Evolutionary conservation across 2,888 invertebrate genomes (phyloP).

Genomic region (Autographa pulchrina): DNA sequence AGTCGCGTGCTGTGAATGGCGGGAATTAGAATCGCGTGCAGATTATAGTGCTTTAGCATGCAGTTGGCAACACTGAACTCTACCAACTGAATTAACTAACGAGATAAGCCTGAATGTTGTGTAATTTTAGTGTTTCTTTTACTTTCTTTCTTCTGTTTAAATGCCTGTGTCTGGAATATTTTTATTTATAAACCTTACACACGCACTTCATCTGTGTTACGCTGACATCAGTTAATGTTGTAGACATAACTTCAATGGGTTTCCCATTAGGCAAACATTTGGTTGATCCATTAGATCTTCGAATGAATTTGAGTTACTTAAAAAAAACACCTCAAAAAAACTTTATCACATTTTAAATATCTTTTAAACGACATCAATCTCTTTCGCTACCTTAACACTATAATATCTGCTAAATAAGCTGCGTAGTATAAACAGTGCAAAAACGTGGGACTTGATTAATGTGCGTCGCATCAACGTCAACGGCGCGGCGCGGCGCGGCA

Average conservation of each 20-base stretch:
- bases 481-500: constrained; percentile 24
- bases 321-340: neutral
- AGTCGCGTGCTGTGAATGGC: constrained; percentile 52
- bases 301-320: neutral
- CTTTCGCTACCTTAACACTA: neutral
- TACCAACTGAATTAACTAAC: constrained; percentile 55
- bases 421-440: constrained; percentile 43
- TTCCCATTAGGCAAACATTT: neutral
- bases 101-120: constrained; percentile 47
- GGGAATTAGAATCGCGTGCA: constrained; percentile 66
- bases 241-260: neutral
- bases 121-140: constrained; percentile 32
- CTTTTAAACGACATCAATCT: neutral
- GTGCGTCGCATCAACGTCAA: constrained; percentile 40
- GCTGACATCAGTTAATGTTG: neutral
- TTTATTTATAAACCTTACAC: constrained; percentile 14
- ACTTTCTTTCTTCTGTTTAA: constrained; percentile 17
- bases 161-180: constrained; percentile 14
- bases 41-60: constrained; percentile 57
- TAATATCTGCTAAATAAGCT: constrained; percentile 18
- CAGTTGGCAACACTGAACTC: constrained; percentile 46
- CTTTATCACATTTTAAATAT: neutral
- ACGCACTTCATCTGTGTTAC: neutral
- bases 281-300: neutral
- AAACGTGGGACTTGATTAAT: constrained; percentile 60